Evolutionary conservation across 2,113 vertebrate genomes (phyloP).

Genomic region (Oncorhynchus nerka): DNA sequence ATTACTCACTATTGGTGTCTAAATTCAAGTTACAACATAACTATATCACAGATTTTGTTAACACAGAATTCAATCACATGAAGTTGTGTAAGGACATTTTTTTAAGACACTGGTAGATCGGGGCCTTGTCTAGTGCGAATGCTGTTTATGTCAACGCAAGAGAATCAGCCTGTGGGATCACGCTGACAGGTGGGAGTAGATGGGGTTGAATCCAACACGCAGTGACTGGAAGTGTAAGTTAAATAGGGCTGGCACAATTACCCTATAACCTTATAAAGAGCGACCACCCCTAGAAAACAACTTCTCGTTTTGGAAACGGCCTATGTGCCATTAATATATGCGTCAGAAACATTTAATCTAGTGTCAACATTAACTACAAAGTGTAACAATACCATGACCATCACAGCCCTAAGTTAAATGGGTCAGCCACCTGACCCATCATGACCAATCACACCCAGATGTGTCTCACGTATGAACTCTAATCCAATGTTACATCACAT

Average conservation of each 20-base stretch:
- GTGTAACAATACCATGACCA: too few relatives aligned
- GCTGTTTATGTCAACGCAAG: conserved; percentile 46
- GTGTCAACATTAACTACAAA: too few relatives aligned
- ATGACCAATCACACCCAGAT: conserved; percentile 28
- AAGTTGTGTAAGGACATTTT: too few relatives aligned
- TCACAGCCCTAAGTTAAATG: conserved; percentile 55
- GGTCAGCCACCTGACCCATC: conserved; percentile 64
- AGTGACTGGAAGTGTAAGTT: conserved; percentile 42
- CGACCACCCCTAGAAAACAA: too few relatives aligned
- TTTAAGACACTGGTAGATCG: conserved; percentile 32
- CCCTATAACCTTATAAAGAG: too few relatives aligned
- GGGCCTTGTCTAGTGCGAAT: conserved; percentile 59
- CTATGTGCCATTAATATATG: too few relatives aligned
- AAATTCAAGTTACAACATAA: conserved; percentile 26
- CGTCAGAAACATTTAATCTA: too few relatives aligned
- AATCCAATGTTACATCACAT: conserved; percentile 49
- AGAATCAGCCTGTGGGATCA: conserved; percentile 66
- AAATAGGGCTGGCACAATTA: too few relatives aligned
- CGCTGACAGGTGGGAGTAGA: conserved; percentile 37
- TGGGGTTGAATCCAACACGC: conserved; percentile 53
- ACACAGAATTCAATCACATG: background rate
- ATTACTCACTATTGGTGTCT: conserved; percentile 1
- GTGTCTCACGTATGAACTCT: conserved; percentile 3
- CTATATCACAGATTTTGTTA: background rate
- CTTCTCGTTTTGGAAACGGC: too few relatives aligned